Evolutionary conservation across 2,797 vertebrate species (phyloP).

Genomic region (Pantherophis alleghaniensis): DNA sequence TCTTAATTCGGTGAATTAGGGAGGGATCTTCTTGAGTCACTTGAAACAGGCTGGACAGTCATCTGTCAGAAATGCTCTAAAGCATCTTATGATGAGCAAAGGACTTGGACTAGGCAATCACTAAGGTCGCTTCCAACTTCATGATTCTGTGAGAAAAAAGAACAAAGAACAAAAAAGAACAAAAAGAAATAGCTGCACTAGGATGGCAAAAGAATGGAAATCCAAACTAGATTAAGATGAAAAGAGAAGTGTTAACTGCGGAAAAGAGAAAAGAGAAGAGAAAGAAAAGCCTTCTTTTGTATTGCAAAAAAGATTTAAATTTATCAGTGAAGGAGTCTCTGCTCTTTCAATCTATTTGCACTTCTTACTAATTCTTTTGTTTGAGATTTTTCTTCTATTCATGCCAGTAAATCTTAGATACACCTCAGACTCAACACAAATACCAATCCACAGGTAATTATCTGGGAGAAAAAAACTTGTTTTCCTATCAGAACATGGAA

Average conservation of each 20-base stretch:
- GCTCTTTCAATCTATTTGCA: background rate
- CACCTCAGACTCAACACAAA: background rate
- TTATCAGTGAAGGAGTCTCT: background rate
- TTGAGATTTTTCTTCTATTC: background rate
- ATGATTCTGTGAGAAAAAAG: background rate
- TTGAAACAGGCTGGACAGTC: background rate
- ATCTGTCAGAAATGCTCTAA: background rate
- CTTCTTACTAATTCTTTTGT: background rate
- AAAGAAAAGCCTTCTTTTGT: background rate
- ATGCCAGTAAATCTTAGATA: background rate
- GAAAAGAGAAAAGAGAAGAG: background rate
- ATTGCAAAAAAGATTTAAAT: background rate
- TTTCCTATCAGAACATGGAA: background rate
- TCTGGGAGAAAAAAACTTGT: background rate
- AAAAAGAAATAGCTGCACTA: background rate
- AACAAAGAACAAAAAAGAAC: background rate
- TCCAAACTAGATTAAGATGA: background rate
- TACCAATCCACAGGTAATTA: background rate
- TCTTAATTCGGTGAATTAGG: background rate
- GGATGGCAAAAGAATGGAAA: background rate
- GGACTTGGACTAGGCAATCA: background rate
- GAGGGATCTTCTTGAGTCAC: background rate
- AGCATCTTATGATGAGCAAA: background rate
- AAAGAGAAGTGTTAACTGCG: background rate
- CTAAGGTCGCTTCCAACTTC: background rate